These are phyloP conservation scores for Aphaenogaster floridana DNA, from an alignment of 1,140 invertebrate species.

Conservation along the genomic window DNA sequence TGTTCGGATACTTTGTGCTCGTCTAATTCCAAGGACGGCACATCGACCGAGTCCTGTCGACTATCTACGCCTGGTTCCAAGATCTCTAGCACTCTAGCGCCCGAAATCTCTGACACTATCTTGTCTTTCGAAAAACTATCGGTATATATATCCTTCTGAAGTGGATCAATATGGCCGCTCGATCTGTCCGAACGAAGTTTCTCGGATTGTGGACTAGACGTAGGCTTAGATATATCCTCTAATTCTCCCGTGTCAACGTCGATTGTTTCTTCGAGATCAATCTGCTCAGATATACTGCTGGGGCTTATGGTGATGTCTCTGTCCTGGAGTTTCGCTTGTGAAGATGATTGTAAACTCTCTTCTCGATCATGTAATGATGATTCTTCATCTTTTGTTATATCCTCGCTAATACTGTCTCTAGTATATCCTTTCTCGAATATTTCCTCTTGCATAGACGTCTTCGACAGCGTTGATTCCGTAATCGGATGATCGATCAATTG, in stretches of 20 bases:
- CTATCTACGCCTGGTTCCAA: constrained; percentile 78
- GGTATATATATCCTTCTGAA: constrained; percentile 52
- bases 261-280: constrained; percentile 79
- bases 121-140: constrained; percentile 73
- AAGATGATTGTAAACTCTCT: constrained; percentile 78
- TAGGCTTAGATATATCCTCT: constrained; percentile 70
- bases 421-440: constrained; percentile 74
- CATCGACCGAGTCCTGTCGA: constrained; percentile 82
- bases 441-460: constrained; percentile 66
- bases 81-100: constrained; percentile 83
- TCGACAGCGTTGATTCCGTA: constrained; percentile 38
- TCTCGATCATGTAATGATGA: constrained; percentile 78
- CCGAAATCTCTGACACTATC: constrained; percentile 78
- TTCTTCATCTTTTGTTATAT: constrained; percentile 83
- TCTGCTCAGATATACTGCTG: constrained; percentile 83
- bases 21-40: constrained; percentile 82
- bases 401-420: constrained; percentile 81
- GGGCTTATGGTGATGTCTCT: constrained; percentile 83
- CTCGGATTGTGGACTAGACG: constrained; percentile 68
- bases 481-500: not conserved
- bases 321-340: constrained; percentile 76
- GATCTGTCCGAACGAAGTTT: constrained; percentile 65
- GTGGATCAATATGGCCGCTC: constrained; percentile 54
- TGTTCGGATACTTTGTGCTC: constrained; percentile 77
- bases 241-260: constrained; percentile 75